A percentile compares a stretch with the other conserved stretches of the same genome.
phyloP scores from a whole-genome alignment of 1,140 invertebrate species.

The Tetramorium alpestre region DNA sequence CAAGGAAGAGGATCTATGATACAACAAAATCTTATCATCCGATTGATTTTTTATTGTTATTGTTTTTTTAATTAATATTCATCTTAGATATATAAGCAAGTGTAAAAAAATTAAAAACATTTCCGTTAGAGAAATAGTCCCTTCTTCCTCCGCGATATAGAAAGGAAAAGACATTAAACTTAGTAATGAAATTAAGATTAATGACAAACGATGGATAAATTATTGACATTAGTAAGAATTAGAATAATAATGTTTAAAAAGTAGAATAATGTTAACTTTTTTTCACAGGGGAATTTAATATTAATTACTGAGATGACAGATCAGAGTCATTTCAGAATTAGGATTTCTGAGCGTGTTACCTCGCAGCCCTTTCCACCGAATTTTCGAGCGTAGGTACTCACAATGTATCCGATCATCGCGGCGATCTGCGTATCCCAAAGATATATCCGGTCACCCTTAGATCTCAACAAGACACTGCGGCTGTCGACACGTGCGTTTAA shows the following conservation, averaged over 20 bases:
- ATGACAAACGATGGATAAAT: neutral
- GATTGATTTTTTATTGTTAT: neutral
- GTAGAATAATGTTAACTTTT: neutral
- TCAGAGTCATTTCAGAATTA: no score
- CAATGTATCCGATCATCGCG: constrained; percentile 71
- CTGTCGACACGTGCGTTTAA: constrained; percentile 55
- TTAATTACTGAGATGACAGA: neutral
- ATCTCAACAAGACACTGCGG: constrained; percentile 38
- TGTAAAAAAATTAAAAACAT: neutral
- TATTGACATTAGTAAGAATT: neutral
- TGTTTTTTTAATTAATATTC: neutral
- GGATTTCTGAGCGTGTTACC: neutral
- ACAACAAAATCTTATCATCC: constrained; percentile 2
- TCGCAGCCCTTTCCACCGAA: neutral
- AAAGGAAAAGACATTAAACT: neutral
- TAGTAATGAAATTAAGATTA: neutral
- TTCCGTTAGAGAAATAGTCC: neutral
- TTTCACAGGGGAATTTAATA: neutral
- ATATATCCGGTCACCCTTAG: constrained; percentile 12
- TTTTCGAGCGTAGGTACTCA: constrained; percentile 65
- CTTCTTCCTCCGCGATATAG: neutral
- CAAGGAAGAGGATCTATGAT: constrained; percentile 75
- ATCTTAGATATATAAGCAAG: neutral
- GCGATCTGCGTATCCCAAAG: constrained; percentile 31
- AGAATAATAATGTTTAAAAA: neutral